phyloP scores from a whole-genome alignment of 92 coral and sea anemone species.

The Blastomussa wellsi region DNA sequence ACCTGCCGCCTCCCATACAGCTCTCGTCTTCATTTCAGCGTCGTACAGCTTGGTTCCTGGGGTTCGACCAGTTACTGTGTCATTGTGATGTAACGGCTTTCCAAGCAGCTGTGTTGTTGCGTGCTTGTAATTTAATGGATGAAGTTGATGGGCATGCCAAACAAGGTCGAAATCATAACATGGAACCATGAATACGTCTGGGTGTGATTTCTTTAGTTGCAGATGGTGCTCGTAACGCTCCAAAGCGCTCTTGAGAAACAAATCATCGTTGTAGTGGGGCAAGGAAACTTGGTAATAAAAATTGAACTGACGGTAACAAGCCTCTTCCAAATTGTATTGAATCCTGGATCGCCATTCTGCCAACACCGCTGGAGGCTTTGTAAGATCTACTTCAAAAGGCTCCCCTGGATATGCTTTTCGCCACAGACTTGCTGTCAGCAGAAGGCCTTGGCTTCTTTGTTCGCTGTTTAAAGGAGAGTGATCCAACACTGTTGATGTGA shows the following conservation, averaged over 20 bases:
- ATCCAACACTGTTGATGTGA: slow-evolving; percentile 49
- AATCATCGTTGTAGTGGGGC: slow-evolving; percentile 36
- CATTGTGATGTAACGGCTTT: slow-evolving; percentile 37
- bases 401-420: slow-evolving; percentile 43
- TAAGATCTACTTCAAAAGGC: slow-evolving; percentile 55
- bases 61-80: slow-evolving; percentile 25
- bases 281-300: slow-evolving; percentile 55
- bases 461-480: slow-evolving; percentile 39
- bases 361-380: slow-evolving; percentile 26
- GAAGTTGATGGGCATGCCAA: slow-evolving; percentile 60
- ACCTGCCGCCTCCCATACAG: slow-evolving; percentile 38
- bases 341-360: slow-evolving; percentile 19
- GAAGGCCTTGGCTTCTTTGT: slow-evolving; percentile 33
- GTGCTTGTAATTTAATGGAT: slow-evolving; percentile 47
- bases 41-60: slow-evolving; percentile 42
- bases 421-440: slow-evolving; percentile 37
- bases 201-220: slow-evolving; percentile 27
- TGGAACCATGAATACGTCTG: slow-evolving; percentile 49
- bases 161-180: slow-evolving; percentile 54
- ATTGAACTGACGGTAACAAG: slow-evolving; percentile 28
- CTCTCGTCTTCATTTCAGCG: slow-evolving; percentile 43
- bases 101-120: slow-evolving; percentile 52
- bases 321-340: slow-evolving; percentile 34
- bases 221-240: slow-evolving; percentile 37
- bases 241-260: slow-evolving; percentile 25